phyloP scores from a whole-genome alignment of 2,888 invertebrate species.

The Thelaira solivaga region DNA sequence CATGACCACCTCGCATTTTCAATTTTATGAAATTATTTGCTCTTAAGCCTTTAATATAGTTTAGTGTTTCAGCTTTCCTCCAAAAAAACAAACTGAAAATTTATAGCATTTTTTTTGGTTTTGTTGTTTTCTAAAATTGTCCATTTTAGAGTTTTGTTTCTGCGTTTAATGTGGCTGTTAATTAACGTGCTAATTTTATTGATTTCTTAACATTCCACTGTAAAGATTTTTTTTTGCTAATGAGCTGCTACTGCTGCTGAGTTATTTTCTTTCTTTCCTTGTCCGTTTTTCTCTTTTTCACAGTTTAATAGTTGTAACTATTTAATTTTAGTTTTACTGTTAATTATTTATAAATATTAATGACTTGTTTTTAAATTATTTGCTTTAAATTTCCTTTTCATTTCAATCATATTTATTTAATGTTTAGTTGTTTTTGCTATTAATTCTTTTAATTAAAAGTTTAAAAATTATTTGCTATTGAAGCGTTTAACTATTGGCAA shows the following conservation, averaged over 20 bases:
- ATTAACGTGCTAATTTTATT: slow-evolving; percentile 23
- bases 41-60: not conserved
- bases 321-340: not conserved
- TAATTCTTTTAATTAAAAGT: not conserved
- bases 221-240: not conserved
- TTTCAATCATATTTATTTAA: not conserved
- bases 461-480: not conserved
- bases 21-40: slow-evolving; percentile 7
- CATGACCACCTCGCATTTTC: not conserved
- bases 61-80: slow-evolving; percentile 9
- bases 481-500: not conserved
- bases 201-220: slow-evolving; percentile 12
- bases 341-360: slow-evolving; percentile 10
- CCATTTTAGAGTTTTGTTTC: not conserved
- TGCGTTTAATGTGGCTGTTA: not conserved
- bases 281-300: not conserved
- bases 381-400: slow-evolving; percentile 13
- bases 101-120: not conserved
- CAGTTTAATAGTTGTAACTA: not conserved
- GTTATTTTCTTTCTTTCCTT: not conserved
- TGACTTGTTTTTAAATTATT: slow-evolving; percentile 15
- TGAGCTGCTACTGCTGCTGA: not conserved
- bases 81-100: not conserved
- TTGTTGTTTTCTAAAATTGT: slow-evolving; percentile 13
- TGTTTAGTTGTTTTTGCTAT: not conserved